phyloP scores from a whole-genome alignment of 23 tunicate species.

The Botrylloides violaceus region DNA sequence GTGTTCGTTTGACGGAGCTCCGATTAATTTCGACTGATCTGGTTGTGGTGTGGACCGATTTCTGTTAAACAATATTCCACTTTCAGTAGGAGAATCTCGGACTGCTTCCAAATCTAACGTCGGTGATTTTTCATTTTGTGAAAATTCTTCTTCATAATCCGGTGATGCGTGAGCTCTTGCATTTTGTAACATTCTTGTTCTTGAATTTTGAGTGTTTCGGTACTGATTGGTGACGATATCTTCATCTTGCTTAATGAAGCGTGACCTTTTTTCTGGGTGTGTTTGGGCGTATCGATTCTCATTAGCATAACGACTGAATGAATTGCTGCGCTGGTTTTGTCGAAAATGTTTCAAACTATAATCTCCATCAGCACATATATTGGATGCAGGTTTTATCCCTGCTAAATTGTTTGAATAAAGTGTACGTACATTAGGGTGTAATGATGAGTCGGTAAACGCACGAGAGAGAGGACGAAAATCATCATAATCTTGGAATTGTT shows the following conservation, averaged over 20 bases:
- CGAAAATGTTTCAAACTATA: not conserved
- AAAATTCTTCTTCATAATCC: not conserved
- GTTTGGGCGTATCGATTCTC: not conserved
- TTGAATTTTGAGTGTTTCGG: not conserved
- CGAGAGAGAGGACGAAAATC: slow-evolving; percentile 60
- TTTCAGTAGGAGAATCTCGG: not conserved
- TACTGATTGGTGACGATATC: slow-evolving; percentile 19
- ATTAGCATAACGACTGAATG: not conserved
- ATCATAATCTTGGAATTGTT: not conserved
- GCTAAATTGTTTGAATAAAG: not conserved
- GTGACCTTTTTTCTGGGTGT: not conserved
- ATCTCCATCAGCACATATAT: not conserved
- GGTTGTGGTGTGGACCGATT: not conserved
- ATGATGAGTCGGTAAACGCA: slow-evolving; percentile 65
- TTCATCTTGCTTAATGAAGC: not conserved
- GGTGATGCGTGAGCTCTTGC: not conserved
- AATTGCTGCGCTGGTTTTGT: not conserved
- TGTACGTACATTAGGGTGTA: slow-evolving; percentile 33
- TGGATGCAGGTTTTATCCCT: not conserved
- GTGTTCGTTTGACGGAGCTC: not conserved
- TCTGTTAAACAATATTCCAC: not conserved
- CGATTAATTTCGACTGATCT: not conserved
- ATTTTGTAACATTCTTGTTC: not conserved
- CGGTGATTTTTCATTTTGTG: not conserved
- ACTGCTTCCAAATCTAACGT: no score